Evolutionary conservation across 2,797 vertebrate genomes (phyloP).

Genomic region (Hippoglossus hippoglossus): DNA sequence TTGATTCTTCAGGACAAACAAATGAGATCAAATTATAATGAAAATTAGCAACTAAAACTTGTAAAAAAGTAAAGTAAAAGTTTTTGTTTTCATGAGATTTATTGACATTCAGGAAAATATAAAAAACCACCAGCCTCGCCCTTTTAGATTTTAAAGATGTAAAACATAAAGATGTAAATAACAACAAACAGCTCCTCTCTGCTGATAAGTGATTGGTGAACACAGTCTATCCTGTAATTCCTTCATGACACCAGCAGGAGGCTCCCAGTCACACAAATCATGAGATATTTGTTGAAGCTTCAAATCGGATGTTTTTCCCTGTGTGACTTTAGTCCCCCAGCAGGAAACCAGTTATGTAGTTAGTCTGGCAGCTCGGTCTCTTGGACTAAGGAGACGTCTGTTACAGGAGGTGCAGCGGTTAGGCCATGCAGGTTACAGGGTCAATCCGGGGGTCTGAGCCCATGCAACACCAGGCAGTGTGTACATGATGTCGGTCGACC

Average conservation of each 20-base stretch:
- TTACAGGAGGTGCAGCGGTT: slow-evolving; percentile 50
- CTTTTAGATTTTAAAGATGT: slow-evolving; percentile 1
- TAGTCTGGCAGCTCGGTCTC: slow-evolving; percentile 40
- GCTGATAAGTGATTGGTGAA: not conserved
- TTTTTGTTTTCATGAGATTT: too few relatives aligned
- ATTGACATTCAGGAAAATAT: not conserved
- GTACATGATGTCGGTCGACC: slow-evolving; percentile 22
- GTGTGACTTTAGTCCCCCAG: not conserved
- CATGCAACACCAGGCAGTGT: slow-evolving; percentile 59
- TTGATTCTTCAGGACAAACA: too few relatives aligned
- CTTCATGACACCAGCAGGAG: slow-evolving; percentile 54
- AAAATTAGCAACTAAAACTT: too few relatives aligned
- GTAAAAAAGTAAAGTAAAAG: too few relatives aligned
- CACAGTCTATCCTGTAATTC: not conserved
- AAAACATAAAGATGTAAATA: not conserved
- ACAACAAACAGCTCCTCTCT: slow-evolving; percentile 27
- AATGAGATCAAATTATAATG: too few relatives aligned
- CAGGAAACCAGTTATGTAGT: slow-evolving; percentile 36
- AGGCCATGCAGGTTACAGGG: slow-evolving; percentile 64
- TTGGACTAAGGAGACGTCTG: slow-evolving; percentile 2
- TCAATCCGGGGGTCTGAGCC: slow-evolving; percentile 14
- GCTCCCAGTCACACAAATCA: not conserved
- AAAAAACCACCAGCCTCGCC: not conserved
- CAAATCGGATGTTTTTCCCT: too few relatives aligned
- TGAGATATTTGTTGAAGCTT: too few relatives aligned